Base-by-base conservation (phyloP, 1,140 invertebrate genomes). In the Calephelis virginiensis region DNA sequence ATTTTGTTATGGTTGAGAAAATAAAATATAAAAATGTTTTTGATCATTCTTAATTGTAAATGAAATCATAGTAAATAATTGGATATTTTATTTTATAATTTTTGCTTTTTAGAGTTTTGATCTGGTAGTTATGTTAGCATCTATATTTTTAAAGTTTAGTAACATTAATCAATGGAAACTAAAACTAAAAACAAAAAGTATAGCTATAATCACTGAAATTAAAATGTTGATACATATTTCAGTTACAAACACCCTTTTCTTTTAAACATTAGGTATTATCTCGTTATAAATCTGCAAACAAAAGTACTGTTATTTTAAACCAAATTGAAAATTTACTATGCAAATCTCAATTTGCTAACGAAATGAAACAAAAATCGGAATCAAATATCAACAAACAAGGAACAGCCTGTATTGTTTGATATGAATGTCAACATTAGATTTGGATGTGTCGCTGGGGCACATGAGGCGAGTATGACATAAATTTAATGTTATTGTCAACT, bases 401-500 rank as follows among this genome's bases (percentile, higher is more conserved):
- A 83, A 64, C 83, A 80, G 8, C 71, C 85, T 85, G 82, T 86
- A 83, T 80, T 78, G 73, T 78, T 76, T 78, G 80, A 82, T 81
- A 78, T 71, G 81, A 87, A 82, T 84, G 83, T 85, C 83, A 87
- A 85, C 81, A 84, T 85, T 78, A 81, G 85, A 83, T 76, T 86
- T 81, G 77, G 73, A 76, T 73, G 68, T 76, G 72, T 83, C 69
- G 76, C 72, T 71, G 69, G 83, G 80, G 76, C 78, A 80, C 82
- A 78, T 75, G 76, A 78, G 67, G 71, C 73, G 80, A 82, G 83
- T 87, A 87, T 90, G 85, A 88, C 87, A 90, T 86, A 87, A 89
- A 88, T 87, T 87, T 84, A 82, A 89, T 83, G 80, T 88, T 81
- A 81, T 86, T 83, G 82, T 81, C 77, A 77, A 80, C 83, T 83